Base-by-base conservation (phyloP, 2,797 vertebrate species). In the Pangasius macronema region DNA sequence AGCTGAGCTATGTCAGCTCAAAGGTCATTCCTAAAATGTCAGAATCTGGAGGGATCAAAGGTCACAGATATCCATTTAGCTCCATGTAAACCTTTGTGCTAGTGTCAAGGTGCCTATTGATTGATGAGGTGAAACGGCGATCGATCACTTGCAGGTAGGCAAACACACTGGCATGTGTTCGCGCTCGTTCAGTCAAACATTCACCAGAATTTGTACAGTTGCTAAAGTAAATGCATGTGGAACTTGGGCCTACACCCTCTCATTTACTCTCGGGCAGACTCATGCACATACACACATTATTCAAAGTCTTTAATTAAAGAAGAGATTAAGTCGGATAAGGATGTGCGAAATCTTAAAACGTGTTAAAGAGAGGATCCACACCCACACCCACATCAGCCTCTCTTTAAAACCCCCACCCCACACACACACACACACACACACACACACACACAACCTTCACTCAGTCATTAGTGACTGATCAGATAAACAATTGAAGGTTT, bases 1-100 rank as follows among this genome's bases (percentile, higher is more conserved):
- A 77, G 59, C 85, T 55, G 72, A 83, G 91, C 88, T 22, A 86
- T 92, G 92, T 93, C 87, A 86, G 90, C 92, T 91, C 85, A 93
- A 92, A 94, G 90, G 88, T 91, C 89, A 90, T 88, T 86, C 90
- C 90, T 89, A 84, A 95, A 94, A 94, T 93, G 95, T 94, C 93
- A 92, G 49, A 85, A 87, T 85, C 88, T 87, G 81, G 82, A 82
- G 51, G 81, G 90, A 91, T 93, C 89, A 87, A 85, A 92, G 92
- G 91, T 91, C 91, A 89, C 86, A 11, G 86, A 91, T 90, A 82
- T 82, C 82, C 88, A 83, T 92, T 94, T 92, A 91, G 90, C 89
- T 87, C 85, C 83, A 59, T 84, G 88, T 89, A 89, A 93, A 89
- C 91, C 90, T 88, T 91, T 91, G 92, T 82, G 85, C 88, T 85